phyloP scores from a whole-genome alignment of 2,797 vertebrate species.

The Phataginus tricuspis region DNA sequence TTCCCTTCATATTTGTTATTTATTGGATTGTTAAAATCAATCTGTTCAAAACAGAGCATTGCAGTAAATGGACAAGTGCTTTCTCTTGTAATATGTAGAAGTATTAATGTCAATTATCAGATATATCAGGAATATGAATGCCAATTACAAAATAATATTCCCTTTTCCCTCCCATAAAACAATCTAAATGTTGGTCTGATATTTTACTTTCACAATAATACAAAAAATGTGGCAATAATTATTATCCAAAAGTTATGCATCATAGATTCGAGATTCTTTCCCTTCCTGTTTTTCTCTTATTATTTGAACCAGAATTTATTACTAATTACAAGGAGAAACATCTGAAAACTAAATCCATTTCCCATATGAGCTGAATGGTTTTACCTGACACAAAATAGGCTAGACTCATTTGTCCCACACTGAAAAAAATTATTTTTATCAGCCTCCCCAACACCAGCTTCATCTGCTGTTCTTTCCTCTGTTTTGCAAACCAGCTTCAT shows the following conservation, averaged over 20 bases:
- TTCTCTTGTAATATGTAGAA: neutral
- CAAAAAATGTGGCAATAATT: constrained; percentile 46
- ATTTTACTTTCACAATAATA: constrained; percentile 42
- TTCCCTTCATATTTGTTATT: neutral
- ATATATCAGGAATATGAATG: neutral
- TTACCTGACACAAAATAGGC: constrained; percentile 24
- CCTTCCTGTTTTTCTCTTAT: constrained; percentile 53
- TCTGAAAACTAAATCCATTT: constrained; percentile 33
- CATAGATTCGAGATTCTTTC: neutral
- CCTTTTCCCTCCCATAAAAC: neutral
- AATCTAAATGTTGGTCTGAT: neutral
- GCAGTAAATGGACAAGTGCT: neutral
- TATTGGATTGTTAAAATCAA: neutral
- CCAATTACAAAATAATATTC: neutral
- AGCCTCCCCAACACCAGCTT: neutral
- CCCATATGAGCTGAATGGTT: constrained; percentile 14
- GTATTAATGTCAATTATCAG: neutral
- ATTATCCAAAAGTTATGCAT: neutral
- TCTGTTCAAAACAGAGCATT: neutral
- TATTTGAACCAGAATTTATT: constrained; percentile 41
- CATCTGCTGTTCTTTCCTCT: neutral
- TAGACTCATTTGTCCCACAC: neutral
- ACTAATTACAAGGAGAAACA: constrained; percentile 37
- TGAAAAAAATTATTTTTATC: neutral
- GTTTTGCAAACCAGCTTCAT: neutral